Base-by-base conservation (phyloP, 2,888 invertebrate species). In the Nemapogon koenigi region DNA sequence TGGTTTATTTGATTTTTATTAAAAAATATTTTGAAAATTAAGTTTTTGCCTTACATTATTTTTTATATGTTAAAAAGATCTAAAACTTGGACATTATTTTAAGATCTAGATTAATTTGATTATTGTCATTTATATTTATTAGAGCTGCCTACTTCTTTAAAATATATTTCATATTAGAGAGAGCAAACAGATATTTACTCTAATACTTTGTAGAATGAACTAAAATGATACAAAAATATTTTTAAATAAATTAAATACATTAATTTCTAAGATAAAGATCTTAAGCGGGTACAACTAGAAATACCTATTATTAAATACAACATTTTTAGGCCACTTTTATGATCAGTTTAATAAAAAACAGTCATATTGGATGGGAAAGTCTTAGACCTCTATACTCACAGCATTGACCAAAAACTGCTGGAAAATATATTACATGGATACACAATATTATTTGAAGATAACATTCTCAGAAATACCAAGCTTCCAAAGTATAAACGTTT, bases 401-500 rank as follows among this genome's bases (percentile, higher is more conserved):
- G 6, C 10, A 7, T 22, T 22, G 6, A 22, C 6, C 22, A 22
- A 22, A 10, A 7, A 7, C 10, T 22, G 22, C 6, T 7, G 22
- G 10, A 7, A 7, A 7, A 10, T 22, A 22, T 22, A 22, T 22
- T 22, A 7, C 6, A 22, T 22, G 22, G 10, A 22, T 22, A 22
- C 22, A 7, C 7, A 22, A 7, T 22, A 7, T 6, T 22, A 6
- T 22, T 22, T 7, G 10, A 7, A 22, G 10, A 22, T 22, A 22
- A 22, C 6, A 22, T 7, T 22, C 6, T 22, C 7, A 10, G 10
- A 22, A 22, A 7, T 22, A 22, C 10, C 6, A 22, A 22, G 6
- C 6, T 27, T 27, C n/a, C n/a, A 27, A 57, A 63, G 51, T 47
- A 49, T 57, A 37, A 30, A 57, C 58, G 60, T 75, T 69, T 75